Percentiles rank a stretch among this genome's conserved stretches.
These are phyloP conservation scores for Caenorhabditis becei DNA, from an alignment of 2,888 invertebrate genomes.

Conservation along the genomic window DNA sequence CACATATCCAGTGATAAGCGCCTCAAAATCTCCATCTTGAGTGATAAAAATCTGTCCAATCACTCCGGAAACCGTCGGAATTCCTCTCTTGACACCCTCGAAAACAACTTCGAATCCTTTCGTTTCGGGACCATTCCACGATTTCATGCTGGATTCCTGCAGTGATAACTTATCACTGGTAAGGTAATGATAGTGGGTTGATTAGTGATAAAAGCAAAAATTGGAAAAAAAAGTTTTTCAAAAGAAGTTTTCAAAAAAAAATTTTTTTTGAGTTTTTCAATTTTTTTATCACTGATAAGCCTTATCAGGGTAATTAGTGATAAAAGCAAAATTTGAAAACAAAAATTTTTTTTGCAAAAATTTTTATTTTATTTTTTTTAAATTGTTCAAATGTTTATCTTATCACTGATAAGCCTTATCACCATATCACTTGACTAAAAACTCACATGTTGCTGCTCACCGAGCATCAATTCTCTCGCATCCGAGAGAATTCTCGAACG, in stretches of 20 bases:
- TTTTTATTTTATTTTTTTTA: too few species aligned
- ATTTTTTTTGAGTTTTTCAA: too few species aligned
- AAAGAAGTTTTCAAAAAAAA: too few species aligned
- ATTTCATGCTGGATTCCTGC: conserved; percentile 41
- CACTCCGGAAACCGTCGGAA: conserved; percentile 42
- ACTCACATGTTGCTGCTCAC: conserved; percentile 45
- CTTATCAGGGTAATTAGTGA: too few species aligned
- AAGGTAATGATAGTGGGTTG: background rate
- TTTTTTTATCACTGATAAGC: too few species aligned
- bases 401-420: too few species aligned
- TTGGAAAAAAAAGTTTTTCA: too few species aligned
- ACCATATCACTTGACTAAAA: too few species aligned
- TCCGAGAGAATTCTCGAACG: conserved; percentile 38
- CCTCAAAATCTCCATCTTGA: conserved; percentile 56
- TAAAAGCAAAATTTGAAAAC: too few species aligned
- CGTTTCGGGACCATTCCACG: conserved; percentile 48
- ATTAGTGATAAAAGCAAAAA: background rate
- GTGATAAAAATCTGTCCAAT: conserved; percentile 55
- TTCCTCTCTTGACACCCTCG: conserved; percentile 28
- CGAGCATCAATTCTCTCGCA: conserved; percentile 34
- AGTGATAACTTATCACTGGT: too few species aligned
- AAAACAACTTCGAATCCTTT: conserved; percentile 58
- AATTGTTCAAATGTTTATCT: too few species aligned
- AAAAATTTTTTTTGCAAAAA: too few species aligned
- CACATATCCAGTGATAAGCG: conserved; percentile 45